These are phyloP conservation scores for Platyura marginata DNA, from an alignment of 1,140 invertebrate species.

Conservation along the genomic window DNA sequence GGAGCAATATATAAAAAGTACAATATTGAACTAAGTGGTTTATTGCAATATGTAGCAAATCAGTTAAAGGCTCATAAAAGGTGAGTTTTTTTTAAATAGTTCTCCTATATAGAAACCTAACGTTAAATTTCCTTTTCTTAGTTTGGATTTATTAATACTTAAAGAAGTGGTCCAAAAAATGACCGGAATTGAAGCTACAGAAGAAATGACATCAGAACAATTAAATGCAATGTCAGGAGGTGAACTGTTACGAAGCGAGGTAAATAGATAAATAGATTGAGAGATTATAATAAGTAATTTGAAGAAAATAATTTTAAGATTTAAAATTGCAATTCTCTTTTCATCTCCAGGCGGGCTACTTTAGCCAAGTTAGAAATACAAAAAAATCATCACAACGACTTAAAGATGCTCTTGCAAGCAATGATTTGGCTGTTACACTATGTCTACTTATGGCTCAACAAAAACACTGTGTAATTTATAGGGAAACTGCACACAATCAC, in stretches of 20 bases:
- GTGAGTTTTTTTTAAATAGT: too few species aligned
- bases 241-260: conserved; percentile 84
- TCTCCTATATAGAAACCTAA: not conserved
- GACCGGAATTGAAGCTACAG: conserved; percentile 92
- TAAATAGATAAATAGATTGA: too few species aligned
- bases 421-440: conserved; percentile 81
- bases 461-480: conserved; percentile 79
- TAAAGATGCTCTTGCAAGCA: conserved; percentile 78
- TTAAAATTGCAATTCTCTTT: not conserved
- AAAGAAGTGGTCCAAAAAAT: conserved; percentile 99
- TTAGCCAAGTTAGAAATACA: conserved; percentile 90
- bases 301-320: conserved; percentile 5
- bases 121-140: conserved; percentile 17
- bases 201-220: conserved; percentile 93
- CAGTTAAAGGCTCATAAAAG: conserved; percentile 92
- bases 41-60: conserved; percentile 94
- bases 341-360: conserved; percentile 66
- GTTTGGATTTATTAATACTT: conserved; percentile 84
- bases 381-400: conserved; percentile 90
- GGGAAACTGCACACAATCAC: conserved; percentile 72
- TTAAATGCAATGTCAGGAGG: conserved; percentile 92
- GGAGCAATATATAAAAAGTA: conserved; percentile 96
- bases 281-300: too few species aligned
- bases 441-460: conserved; percentile 95
- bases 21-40: conserved; percentile 82